A percentile compares a stretch with the other conserved stretches of the same genome.
Conservation (phyloP, 2,797 vertebrate species). For the Enteromius radiatus region DNA sequence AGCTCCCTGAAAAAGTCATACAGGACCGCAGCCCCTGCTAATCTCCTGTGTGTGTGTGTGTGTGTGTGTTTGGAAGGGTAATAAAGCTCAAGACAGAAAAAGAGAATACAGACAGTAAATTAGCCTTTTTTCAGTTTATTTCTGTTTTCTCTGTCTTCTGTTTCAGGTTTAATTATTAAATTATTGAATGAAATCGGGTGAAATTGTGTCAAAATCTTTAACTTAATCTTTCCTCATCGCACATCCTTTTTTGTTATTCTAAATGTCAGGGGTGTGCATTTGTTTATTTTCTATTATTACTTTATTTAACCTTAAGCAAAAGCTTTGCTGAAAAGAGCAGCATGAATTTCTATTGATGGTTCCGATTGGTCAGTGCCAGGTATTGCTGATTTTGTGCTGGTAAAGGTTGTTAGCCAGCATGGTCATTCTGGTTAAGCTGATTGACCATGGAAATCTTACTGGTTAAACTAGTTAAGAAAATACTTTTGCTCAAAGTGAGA, state of each 20-base stretch:
- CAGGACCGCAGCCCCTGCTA: slow-evolving; percentile 40
- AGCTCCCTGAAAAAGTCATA: slow-evolving; percentile 47
- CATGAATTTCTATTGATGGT: background rate
- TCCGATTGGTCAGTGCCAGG: background rate
- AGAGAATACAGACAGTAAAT: slow-evolving; percentile 27
- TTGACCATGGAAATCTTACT: background rate
- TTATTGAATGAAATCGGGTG: background rate
- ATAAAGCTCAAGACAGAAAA: slow-evolving; percentile 24
- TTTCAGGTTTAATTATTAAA: background rate
- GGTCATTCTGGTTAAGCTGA: background rate
- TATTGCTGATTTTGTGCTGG: background rate
- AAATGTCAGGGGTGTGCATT: background rate
- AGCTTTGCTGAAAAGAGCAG: background rate
- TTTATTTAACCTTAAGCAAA: background rate
- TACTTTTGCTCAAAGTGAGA: background rate
- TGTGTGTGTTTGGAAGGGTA: slow-evolving; percentile 31
- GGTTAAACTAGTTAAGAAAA: background rate
- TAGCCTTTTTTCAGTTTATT: slow-evolving; percentile 9
- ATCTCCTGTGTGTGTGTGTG: slow-evolving; percentile 40
- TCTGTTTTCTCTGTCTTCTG: background rate
- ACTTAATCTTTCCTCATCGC: background rate
- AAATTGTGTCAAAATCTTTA: background rate
- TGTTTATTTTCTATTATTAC: background rate
- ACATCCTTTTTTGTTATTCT: background rate
- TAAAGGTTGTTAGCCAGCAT: background rate